Evolutionary conservation across 2,113 vertebrate genomes (phyloP), one percentile per base, ranked within the genome.

Genomic region (Neofelis nebulosa): DNA sequence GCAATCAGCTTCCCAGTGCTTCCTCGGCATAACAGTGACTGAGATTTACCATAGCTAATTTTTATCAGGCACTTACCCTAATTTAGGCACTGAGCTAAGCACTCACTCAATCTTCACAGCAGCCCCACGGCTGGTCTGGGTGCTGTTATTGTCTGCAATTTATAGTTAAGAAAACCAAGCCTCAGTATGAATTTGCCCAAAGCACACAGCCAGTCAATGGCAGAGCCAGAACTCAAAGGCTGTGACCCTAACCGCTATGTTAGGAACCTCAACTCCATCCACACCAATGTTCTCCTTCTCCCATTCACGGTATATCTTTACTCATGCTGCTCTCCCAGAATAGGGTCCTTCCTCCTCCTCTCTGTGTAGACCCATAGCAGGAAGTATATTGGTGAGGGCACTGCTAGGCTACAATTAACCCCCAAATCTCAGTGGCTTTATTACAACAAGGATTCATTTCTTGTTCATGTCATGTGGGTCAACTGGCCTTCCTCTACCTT

Each of bases 121-220:
- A 84, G 23, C 48, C 38, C 84, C 74, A 73, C 4, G 36, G 27
- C 82, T 5, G 0, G 9, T 15, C 33, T 19, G 45, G 73, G 52
- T 0, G 0, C 71, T 14, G 6, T 38, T 33, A 41, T 29, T 69
- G 2, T 33, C 82, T 52, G 5, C 21, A 25, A 38, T 15, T 69
- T 48, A 38, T 21, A 38, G 36, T 63, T 84, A 66, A 94, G 55
- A 80, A 94, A 92, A 80, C 79, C 31, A 38, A 95, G 91, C 7
- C 14, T 78, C 48, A 36, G 7, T 14, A 23, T 36, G 23, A 13
- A 65, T 25, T 55, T 65, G 5, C 31, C 93, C 84, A 38, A 55
- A 48, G 48, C 63, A 6, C 55, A 45, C n/a, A 23, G 73, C 31
- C 25, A 15, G 10, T 33, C 21, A 1, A 5, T 1, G 13, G 33